phyloP scores from a whole-genome alignment of 1,140 invertebrate genomes.

The Procambarus virginalis region DNA sequence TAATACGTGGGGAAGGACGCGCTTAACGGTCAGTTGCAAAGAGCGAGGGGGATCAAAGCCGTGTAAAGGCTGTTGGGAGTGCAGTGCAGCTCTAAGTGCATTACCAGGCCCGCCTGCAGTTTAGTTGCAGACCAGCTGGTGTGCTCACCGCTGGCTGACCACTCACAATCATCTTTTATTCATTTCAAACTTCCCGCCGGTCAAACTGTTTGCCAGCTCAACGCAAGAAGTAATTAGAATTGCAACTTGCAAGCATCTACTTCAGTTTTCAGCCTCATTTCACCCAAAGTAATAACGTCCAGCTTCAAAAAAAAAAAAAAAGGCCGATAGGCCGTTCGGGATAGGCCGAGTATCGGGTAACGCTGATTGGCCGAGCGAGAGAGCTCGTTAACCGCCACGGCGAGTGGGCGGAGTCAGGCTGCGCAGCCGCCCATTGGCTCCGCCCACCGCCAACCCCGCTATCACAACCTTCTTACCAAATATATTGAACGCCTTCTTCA shows the following conservation, averaged over 20 bases:
- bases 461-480: constrained; percentile 65
- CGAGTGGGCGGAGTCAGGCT: constrained; percentile 48
- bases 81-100: constrained; percentile 65
- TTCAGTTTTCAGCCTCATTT: constrained; percentile 60
- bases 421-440: constrained; percentile 52
- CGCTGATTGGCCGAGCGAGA: constrained; percentile 60
- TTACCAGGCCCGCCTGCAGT: constrained; percentile 63
- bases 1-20: constrained; percentile 65
- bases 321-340: constrained; percentile 51
- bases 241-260: constrained; percentile 44
- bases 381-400: constrained; percentile 42
- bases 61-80: constrained; percentile 58
- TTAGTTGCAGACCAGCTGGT: constrained; percentile 50
- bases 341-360: constrained; percentile 58
- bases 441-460: constrained; percentile 55
- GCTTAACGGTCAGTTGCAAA: constrained; percentile 68
- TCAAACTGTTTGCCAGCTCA: constrained; percentile 14
- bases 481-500: constrained; percentile 69
- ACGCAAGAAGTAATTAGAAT: constrained; percentile 53
- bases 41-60: constrained; percentile 58
- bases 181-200: constrained; percentile 46
- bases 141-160: constrained; percentile 56
- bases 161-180: constrained; percentile 58
- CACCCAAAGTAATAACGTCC: constrained; percentile 65
- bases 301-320: constrained; percentile 57